Evolutionary conservation across 2,888 invertebrate genomes (phyloP), one percentile per base, ranked within the genome.

Genomic region (Dusona sp.): DNA sequence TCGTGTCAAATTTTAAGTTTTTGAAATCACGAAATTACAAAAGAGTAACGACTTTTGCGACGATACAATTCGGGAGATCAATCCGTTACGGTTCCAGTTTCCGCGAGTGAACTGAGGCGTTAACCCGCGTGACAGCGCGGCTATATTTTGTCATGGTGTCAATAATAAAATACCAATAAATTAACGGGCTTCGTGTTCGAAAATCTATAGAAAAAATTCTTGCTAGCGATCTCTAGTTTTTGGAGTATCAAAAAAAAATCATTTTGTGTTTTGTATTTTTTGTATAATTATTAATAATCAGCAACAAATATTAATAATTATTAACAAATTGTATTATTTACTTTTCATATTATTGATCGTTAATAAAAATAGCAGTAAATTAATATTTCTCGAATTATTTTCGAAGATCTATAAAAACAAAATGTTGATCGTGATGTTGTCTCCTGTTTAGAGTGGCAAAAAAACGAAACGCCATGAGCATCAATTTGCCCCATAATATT

Each of bases 401-500:
- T 42, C 25, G 57, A 42, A 16, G 25, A 13, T 16, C 7, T 9
- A 33, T 16, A n/a, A 64, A 16, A 61, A 38, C 42, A 78, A 48
- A 61, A 22, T 42, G 19, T 48, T 38, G 61, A 84, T 84, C 61
- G 57, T 29, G 33, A 22, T 51, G 19, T 42, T 51, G 19, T 42
- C 25, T 42, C 38, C 42, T n/a, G 16, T 29, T 64, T 29, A 33
- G 64, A 77, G 64, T 22, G 64, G 48, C 75, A 77, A 77, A 77
- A 75, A 48, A 29, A 68, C 38, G 6, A 22, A 61, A 22, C 61
- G 84, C 45, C 48, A 42, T 61, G 75, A 70, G 72, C 29, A 68
- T 36, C 45, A 61, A 79, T 25, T 51, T 22, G 6, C 13, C 64
- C 64, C 51, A 38, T 67, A 79, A 79, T 82, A 48, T 68, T 61